Base-by-base conservation (phyloP, 2,797 vertebrate genomes). In the Percopsis omiscomaycus region DNA sequence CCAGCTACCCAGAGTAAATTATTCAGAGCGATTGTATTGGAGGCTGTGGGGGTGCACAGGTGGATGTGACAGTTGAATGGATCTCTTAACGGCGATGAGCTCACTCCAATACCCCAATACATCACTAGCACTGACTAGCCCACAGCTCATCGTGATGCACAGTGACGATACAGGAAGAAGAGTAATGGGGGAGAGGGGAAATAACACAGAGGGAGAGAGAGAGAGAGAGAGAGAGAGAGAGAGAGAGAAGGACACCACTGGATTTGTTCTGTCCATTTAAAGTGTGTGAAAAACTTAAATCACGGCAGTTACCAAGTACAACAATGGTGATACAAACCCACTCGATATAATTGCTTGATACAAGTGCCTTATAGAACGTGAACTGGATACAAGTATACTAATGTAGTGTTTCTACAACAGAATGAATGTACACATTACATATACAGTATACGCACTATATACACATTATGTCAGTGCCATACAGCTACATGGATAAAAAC, bases 21-120 rank as follows among this genome's bases (percentile, higher is more conserved):
- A 90, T 89, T 91, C 83, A 88, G 55, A 45, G 66, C 84, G 80
- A 85, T 86, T 84, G 82, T 89, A 83, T 83, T 78, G 71, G 80
- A 69, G 71, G 85, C 83, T 84, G 79, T 78, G 77, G 79, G 78
- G 84, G 69, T 80, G 76, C 78, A 75, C 79, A 84, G 80, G 65
- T 70, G 73, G 77, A 84, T 64, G 79, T 89, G 87, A 86, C 87
- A 85, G 86, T 61, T 83, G 82, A 87, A 86, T 84, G 84, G 68
- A 87, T 85, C 85, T 79, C 82, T 70, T 8, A 69, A 77, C 74
- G 74, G 68, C 78, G 75, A 86, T 80, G 79, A 80, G 81, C 76
- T 86, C 71, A 70, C 71, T 66, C 71, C 69, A 3, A 10, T 63
- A 77, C 67, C 66, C 64, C 63, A 32, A 84, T 82, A 79, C 74